phyloP scores from a whole-genome alignment of 2,113 vertebrate species.

The Motacilla alba region DNA sequence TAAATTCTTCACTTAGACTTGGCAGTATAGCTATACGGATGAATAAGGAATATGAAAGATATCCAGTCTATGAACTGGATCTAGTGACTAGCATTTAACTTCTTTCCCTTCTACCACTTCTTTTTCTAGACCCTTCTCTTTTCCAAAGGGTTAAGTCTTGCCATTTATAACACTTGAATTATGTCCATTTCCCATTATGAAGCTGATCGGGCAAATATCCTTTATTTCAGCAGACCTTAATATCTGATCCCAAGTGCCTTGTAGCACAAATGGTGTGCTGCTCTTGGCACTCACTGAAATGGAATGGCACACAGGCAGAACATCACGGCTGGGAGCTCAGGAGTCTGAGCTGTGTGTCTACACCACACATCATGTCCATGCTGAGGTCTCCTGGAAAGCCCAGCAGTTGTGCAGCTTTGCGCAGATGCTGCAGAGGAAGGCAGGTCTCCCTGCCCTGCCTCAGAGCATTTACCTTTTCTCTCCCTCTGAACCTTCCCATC shows the following conservation, averaged over 20 bases:
- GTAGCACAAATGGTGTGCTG: neutral
- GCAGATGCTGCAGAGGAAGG: neutral
- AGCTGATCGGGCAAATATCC: neutral
- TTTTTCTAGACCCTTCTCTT: neutral
- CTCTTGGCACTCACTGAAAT: neutral
- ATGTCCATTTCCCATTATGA: neutral
- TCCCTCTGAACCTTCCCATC: neutral
- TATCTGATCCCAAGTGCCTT: neutral
- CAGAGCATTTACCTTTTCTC: neutral
- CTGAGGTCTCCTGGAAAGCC: accelerated
- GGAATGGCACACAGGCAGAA: neutral
- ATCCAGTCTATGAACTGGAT: neutral
- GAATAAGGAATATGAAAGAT: neutral
- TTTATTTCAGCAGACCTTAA: neutral
- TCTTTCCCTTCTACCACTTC: neutral
- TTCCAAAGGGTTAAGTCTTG: neutral
- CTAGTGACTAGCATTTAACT: neutral
- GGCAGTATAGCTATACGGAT: neutral
- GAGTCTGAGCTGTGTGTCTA: neutral
- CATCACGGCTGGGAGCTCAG: neutral
- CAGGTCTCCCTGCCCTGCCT: neutral
- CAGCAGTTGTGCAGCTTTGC: neutral
- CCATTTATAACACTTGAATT: neutral
- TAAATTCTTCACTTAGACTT: neutral
- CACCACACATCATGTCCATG: neutral